Conservation (phyloP, 23 tunicate species). For the Pegea sp. region DNA sequence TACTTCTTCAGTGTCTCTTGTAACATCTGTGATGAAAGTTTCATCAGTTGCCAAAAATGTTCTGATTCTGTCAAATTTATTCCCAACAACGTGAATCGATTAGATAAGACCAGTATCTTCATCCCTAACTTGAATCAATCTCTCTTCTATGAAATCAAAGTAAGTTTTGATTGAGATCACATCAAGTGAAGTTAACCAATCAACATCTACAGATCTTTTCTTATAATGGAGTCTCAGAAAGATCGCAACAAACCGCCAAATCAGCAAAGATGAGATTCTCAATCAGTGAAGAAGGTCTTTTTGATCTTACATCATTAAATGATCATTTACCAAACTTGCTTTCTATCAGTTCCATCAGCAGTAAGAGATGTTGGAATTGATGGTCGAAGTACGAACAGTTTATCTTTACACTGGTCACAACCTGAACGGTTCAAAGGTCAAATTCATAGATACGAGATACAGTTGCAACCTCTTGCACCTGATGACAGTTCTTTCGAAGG, state of each 20-base stretch:
- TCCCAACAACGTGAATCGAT: conserved; percentile 12
- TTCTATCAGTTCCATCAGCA: conserved; percentile 20
- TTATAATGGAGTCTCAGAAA: conserved; percentile 32
- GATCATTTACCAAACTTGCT: background rate
- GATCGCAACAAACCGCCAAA: conserved; percentile 3
- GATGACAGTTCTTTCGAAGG: background rate
- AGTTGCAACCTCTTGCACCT: background rate
- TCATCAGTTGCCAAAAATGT: conserved; percentile 13
- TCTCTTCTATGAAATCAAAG: conserved; percentile 17
- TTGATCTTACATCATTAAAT: background rate
- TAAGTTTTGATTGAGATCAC: conserved; percentile 2
- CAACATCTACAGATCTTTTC: conserved; percentile 22
- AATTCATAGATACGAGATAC: conserved; percentile 24
- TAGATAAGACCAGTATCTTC: conserved; percentile 7
- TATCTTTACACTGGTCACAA: conserved; percentile 19
- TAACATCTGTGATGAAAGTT: conserved; percentile 17
- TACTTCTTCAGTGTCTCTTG: conserved; percentile 18
- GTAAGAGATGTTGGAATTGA: conserved; percentile 1
- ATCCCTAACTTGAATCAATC: conserved; percentile 15
- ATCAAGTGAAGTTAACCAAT: background rate
- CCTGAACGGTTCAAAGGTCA: conserved; percentile 1
- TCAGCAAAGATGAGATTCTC: conserved; percentile 11
- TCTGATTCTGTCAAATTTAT: conserved; percentile 4
- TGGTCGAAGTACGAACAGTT: conserved; percentile 1
- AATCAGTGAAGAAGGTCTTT: conserved; percentile 18